Conservation (phyloP, 2,797 vertebrate species). For the Hypotaenidia philippensis region DNA sequence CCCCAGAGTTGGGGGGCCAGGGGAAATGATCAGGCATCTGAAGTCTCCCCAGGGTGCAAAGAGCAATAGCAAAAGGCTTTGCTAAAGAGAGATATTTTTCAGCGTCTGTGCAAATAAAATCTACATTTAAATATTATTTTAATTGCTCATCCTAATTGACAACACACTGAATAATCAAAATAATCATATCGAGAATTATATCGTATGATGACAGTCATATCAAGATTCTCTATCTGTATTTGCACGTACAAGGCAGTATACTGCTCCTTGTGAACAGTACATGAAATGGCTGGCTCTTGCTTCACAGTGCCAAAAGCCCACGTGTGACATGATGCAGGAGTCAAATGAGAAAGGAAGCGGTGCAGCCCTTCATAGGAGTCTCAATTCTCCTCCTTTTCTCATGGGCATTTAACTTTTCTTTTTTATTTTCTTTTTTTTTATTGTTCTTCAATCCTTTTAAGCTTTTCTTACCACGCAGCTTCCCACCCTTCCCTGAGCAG, state of each 20-base stretch:
- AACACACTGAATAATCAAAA: not conserved
- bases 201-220: too few relatives aligned
- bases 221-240: not conserved
- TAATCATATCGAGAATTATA: not conserved
- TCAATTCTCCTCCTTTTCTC: not conserved
- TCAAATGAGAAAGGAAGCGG: not conserved
- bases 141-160: not conserved
- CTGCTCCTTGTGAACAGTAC: not conserved
- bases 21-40: slow-evolving; percentile 50
- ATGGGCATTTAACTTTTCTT: not conserved
- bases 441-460: not conserved
- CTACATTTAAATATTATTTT: slow-evolving; percentile 43
- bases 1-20: slow-evolving; percentile 26
- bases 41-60: slow-evolving; percentile 45
- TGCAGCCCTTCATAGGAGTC: not conserved
- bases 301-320: not conserved
- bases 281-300: not conserved
- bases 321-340: not conserved
- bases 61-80: slow-evolving; percentile 52
- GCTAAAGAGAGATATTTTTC: slow-evolving; percentile 15
- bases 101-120: slow-evolving; percentile 45
- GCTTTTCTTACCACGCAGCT: not conserved
- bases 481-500: not conserved
- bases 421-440: not conserved
- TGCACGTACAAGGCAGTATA: not conserved